phyloP scores from a whole-genome alignment of 2,797 vertebrate species.

The Clamator glandarius region DNA sequence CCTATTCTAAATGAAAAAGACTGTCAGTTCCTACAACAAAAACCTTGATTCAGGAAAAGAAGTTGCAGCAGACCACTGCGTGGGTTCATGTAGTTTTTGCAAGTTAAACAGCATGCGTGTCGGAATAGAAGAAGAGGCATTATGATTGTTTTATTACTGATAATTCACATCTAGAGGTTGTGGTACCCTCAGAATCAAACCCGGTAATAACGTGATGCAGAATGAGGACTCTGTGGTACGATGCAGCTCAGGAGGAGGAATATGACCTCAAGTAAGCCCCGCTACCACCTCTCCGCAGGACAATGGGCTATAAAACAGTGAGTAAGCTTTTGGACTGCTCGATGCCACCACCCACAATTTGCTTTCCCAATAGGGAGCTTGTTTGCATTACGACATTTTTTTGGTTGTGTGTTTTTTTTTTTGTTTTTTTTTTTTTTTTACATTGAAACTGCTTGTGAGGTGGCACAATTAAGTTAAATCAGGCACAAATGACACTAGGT shows the following conservation, averaged over 20 bases:
- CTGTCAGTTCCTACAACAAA: background rate
- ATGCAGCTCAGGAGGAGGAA: background rate
- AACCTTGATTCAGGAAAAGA: background rate
- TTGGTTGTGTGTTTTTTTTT: too few species aligned
- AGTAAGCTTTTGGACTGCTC: background rate
- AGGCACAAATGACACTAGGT: too few species aligned
- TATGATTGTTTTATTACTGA: too few species aligned
- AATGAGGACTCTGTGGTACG: background rate
- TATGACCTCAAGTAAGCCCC: background rate
- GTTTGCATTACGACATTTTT: background rate
- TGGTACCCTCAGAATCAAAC: background rate
- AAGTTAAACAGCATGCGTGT: accelerated
- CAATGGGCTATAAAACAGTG: background rate
- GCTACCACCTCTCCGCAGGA: background rate
- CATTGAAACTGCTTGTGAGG: background rate
- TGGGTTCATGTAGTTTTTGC: accelerated
- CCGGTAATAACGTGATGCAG: accelerated
- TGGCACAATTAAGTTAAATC: background rate
- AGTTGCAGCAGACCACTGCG: accelerated
- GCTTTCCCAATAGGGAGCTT: background rate
- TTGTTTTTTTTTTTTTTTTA: too few species aligned
- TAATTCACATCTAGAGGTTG: background rate
- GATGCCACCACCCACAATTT: too few species aligned
- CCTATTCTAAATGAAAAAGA: conserved; percentile 86
- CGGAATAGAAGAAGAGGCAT: accelerated